Base-by-base conservation (phyloP, 2,888 invertebrate species). In the Diaprepes abbreviatus region DNA sequence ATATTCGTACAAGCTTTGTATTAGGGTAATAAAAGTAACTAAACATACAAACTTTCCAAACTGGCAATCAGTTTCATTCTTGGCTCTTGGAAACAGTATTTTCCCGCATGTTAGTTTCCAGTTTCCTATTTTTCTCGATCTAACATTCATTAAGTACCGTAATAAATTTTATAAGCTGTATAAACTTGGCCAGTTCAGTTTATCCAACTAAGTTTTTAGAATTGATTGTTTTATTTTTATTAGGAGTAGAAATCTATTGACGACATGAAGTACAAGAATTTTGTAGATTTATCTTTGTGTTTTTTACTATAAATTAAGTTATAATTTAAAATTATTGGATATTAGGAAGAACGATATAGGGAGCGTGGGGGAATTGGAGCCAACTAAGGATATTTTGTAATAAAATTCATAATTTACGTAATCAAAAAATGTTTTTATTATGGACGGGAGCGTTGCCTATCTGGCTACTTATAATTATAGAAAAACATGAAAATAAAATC, bases 91-190 rank as follows among this genome's bases (percentile, higher is more conserved):
- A 50, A 50, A 21, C 48, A 12, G 28, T 28, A 50, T 50, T 50
- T 50, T 50, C 9, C 48, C 28, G 28, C 12, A 31, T 50, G 48
- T 50, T 50, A 31, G 28, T 28, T 50, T 50, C 28, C 48, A 28
- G 28, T 50, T 55, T 55, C 19, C 14, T 35, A 24, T 21, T 38
- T 55, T 24, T 55, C 38, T 33, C 24, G 38, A 19, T 55, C 19
- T 40, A 58, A 58, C 58, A 43, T 58, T 43, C 38, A 40, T 58
- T 58, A 58, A 58, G 58, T 58, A 14, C 58, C 58, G 17, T 43
- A 58, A 58, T 58, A 58, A 58, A 58, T 58, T 40, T 43, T 43
- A 58, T 21, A 58, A 43, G 19, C 38, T 43, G 24, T 58, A 58
- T 40, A 58, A 58, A 58, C 38, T 58, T 28, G 58, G 58, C 58